Evolutionary conservation across 2,113 vertebrate species (phyloP).

Genomic region (Laticauda laticaudata): DNA sequence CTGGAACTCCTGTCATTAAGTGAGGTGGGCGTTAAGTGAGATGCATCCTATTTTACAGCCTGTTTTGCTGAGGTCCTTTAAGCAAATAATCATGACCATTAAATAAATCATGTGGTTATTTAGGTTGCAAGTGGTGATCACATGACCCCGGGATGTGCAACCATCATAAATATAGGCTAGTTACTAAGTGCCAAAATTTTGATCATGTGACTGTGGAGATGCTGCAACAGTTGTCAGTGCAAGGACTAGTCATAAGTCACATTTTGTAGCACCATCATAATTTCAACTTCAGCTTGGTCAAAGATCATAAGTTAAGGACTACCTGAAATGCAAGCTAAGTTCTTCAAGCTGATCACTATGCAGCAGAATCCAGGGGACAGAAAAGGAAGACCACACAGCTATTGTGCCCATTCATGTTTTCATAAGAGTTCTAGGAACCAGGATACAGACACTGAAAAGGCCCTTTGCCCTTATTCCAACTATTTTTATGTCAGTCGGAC

Average conservation of each 20-base stretch:
- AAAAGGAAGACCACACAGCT: background rate
- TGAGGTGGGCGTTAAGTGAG: background rate
- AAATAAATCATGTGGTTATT: background rate
- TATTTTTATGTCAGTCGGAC: background rate
- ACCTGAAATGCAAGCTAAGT: background rate
- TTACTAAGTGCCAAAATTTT: background rate
- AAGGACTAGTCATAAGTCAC: background rate
- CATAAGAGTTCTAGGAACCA: background rate
- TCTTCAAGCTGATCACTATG: background rate
- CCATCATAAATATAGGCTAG: background rate
- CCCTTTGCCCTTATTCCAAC: background rate
- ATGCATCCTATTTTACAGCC: background rate
- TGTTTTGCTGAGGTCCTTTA: background rate
- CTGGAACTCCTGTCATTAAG: background rate
- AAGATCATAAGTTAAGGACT: background rate
- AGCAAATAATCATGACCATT: background rate
- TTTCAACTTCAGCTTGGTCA: background rate
- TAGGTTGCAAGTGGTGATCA: background rate
- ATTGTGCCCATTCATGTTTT: background rate
- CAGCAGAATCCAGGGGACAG: background rate
- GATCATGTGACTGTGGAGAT: background rate
- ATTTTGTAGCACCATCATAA: background rate
- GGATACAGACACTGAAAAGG: background rate
- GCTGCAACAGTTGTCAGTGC: background rate
- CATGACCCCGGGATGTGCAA: background rate